phyloP scores from a whole-genome alignment of 2,113 vertebrate genomes.

The Menidia beryllina region DNA sequence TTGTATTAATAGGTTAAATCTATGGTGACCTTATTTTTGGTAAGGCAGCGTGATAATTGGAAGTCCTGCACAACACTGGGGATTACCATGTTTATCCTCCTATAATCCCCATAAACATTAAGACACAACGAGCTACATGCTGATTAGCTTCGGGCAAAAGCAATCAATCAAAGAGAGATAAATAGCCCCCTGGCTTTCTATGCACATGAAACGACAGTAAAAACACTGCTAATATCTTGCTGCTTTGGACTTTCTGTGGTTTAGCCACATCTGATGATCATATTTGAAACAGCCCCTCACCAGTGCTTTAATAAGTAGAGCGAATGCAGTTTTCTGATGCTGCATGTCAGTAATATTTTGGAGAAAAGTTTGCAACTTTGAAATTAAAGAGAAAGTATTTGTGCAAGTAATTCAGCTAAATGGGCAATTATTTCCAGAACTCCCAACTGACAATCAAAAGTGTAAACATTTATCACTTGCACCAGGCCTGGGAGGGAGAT shows the following conservation, averaged over 20 bases:
- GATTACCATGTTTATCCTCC: conserved; percentile 82
- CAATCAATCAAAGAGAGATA: conserved; percentile 79
- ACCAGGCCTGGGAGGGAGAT: conserved; percentile 73
- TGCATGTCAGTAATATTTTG: conserved; percentile 39
- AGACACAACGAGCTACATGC: conserved; percentile 78
- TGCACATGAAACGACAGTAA: conserved; percentile 62
- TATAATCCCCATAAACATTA: conserved; percentile 82
- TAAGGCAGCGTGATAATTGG: conserved; percentile 75
- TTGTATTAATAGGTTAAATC: conserved; percentile 79
- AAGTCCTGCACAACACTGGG: conserved; percentile 76
- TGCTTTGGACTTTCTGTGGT: conserved; percentile 37
- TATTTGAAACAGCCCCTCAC: conserved; percentile 42
- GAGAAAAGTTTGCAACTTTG: conserved; percentile 68
- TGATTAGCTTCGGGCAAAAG: conserved; percentile 77
- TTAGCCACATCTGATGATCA: conserved; percentile 16
- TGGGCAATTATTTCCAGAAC: conserved; percentile 60
- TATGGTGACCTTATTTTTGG: conserved; percentile 78
- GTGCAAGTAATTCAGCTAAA: conserved; percentile 70
- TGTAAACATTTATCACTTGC: conserved; percentile 83
- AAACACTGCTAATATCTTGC: conserved; percentile 53
- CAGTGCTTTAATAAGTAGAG: conserved; percentile 24
- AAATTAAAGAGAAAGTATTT: conserved; percentile 69
- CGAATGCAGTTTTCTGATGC: conserved; percentile 44
- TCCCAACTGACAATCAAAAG: conserved; percentile 74
- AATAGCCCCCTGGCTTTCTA: conserved; percentile 62